Evolutionary conservation across 1,140 invertebrate species (phyloP).

Genomic region (Lepidostoma basale): DNA sequence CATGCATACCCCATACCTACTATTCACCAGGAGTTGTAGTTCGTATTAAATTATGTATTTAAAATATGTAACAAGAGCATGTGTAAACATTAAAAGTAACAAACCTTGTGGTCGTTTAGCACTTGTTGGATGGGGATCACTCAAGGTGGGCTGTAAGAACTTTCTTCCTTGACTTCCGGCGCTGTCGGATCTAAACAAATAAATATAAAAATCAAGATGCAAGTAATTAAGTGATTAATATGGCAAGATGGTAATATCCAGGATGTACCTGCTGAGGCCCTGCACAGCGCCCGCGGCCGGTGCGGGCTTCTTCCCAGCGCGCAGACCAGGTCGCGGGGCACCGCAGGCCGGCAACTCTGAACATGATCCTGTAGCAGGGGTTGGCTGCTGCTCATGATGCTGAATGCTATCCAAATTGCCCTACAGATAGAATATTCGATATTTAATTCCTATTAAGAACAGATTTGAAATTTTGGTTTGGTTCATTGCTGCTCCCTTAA

Average conservation of each 20-base stretch:
- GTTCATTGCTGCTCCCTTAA: not conserved
- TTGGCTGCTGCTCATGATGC: slow-evolving; percentile 18
- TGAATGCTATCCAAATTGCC: slow-evolving; percentile 23
- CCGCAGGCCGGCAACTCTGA: slow-evolving; percentile 11
- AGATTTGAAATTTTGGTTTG: not conserved
- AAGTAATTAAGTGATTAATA: not conserved
- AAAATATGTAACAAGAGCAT: not conserved
- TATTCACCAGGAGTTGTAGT: too few species aligned
- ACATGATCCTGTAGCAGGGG: slow-evolving; percentile 5
- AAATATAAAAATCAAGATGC: not conserved
- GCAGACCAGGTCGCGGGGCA: slow-evolving; percentile 24
- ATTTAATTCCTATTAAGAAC: not conserved
- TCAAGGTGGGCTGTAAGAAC: slow-evolving; percentile 85
- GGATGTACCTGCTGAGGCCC: slow-evolving; percentile 33
- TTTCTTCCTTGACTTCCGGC: slow-evolving; percentile 84
- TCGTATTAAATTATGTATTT: too few species aligned
- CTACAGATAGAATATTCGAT: not conserved
- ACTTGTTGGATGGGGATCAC: slow-evolving; percentile 78
- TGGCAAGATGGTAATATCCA: not conserved
- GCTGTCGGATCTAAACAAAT: slow-evolving; percentile 67
- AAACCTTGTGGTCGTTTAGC: slow-evolving; percentile 74
- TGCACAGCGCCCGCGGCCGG: slow-evolving; percentile 10
- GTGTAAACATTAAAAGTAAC: not conserved
- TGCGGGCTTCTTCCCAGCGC: slow-evolving; percentile 28
- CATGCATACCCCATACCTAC: too few species aligned